These are phyloP conservation scores for Lepisosteus oculatus DNA, from an alignment of 2,113 vertebrate species.

Conservation along the genomic window DNA sequence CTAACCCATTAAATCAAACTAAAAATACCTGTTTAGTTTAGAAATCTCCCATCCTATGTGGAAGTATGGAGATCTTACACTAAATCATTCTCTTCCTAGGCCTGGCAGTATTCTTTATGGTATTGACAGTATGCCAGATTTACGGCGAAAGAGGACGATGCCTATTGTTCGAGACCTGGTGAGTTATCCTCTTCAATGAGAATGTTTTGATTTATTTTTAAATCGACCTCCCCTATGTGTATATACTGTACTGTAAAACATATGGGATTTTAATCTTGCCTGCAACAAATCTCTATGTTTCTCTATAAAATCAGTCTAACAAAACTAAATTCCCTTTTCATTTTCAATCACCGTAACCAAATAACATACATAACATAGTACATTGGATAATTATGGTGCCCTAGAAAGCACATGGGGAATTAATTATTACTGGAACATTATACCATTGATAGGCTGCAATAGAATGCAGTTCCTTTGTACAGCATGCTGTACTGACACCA, in stretches of 20 bases:
- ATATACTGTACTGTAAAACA: constrained; percentile 36
- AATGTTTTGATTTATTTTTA: constrained; percentile 42
- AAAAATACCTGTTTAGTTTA: constrained; percentile 30
- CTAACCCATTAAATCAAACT: constrained; percentile 55
- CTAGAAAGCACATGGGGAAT: background rate
- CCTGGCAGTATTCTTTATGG: constrained; percentile 87
- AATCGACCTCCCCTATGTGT: constrained; percentile 48
- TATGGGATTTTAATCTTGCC: constrained; percentile 28
- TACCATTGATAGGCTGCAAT: no score
- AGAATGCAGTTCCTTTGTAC: no score
- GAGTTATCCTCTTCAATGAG: constrained; percentile 66
- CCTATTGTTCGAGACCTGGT: constrained; percentile 96
- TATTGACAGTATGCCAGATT: constrained; percentile 98
- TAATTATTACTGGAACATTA: no score
- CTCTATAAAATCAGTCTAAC: background rate
- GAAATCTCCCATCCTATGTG: constrained; percentile 54
- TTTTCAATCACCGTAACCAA: background rate
- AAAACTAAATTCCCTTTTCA: background rate
- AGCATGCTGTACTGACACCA: no score
- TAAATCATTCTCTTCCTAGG: constrained; percentile 66
- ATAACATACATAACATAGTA: background rate
- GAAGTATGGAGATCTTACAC: constrained; percentile 73
- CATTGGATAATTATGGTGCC: constrained; percentile 14
- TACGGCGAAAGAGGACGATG: constrained; percentile 90
- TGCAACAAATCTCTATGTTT: background rate